Conservation (phyloP, 2,113 vertebrate species). For the Campylorhamphus procurvoides region DNA sequence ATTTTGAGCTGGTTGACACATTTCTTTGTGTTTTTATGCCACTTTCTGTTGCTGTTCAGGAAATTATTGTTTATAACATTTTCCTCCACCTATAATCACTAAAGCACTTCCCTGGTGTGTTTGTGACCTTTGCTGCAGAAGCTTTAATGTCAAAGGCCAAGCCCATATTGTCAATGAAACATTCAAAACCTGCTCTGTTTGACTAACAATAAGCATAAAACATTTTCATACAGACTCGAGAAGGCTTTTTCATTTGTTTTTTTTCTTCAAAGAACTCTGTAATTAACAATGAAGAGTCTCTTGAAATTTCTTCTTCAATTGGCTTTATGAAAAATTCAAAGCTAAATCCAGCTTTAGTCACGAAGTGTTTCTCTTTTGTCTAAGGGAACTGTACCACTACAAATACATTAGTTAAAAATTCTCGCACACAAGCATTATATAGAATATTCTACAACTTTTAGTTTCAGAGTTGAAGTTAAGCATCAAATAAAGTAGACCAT, state of each 20-base stretch:
- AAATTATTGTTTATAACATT: neutral
- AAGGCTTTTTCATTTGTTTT: neutral
- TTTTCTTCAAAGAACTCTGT: neutral
- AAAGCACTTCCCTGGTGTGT: neutral
- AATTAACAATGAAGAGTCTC: conserved; percentile 47
- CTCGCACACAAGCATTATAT: neutral
- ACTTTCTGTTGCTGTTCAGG: neutral
- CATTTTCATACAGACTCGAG: neutral
- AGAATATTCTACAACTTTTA: neutral
- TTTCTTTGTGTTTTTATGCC: neutral
- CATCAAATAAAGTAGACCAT: neutral
- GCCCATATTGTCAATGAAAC: neutral
- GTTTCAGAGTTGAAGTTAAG: neutral
- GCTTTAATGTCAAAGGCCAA: neutral
- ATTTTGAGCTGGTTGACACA: neutral
- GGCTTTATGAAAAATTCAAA: conserved; percentile 46
- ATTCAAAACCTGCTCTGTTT: conserved; percentile 19
- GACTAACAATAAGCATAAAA: conserved; percentile 25
- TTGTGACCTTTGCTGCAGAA: neutral
- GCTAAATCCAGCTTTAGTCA: conserved; percentile 38
- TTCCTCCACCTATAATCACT: neutral
- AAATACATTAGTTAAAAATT: neutral
- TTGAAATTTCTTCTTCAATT: conserved; percentile 35
- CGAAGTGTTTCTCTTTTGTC: conserved; percentile 5
- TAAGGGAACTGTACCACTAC: neutral